Evolutionary conservation across 2,113 vertebrate species (phyloP).

Genomic region (Asarcornis scutulata): DNA sequence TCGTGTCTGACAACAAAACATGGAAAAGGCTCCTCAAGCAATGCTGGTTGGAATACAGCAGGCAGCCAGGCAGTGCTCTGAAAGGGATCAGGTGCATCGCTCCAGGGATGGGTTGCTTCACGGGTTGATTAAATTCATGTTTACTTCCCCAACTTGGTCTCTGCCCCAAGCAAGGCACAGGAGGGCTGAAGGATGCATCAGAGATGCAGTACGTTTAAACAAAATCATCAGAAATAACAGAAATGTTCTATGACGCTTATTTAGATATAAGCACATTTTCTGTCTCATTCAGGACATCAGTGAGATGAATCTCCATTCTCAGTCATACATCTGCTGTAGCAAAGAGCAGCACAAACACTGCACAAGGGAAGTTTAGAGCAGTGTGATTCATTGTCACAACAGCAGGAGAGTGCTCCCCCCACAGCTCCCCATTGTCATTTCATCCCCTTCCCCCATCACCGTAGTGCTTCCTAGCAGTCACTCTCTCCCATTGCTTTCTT

Average conservation of each 20-base stretch:
- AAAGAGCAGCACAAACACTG: neutral
- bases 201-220: neutral
- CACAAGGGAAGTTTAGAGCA: neutral
- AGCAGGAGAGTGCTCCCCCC: neutral
- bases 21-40: neutral
- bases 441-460: neutral
- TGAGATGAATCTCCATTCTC: neutral
- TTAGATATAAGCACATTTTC: neutral
- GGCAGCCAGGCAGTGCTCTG: neutral
- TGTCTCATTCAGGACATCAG: neutral
- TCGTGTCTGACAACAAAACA: rapidly evolving
- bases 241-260: neutral
- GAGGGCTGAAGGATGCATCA: neutral
- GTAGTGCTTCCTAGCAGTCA: neutral
- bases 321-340: neutral
- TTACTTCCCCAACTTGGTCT: neutral
- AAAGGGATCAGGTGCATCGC: neutral
- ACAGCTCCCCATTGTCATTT: neutral
- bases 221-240: neutral
- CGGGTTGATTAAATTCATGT: neutral
- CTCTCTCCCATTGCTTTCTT: neutral
- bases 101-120: neutral
- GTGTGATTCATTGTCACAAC: neutral
- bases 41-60: neutral
- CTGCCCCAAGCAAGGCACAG: neutral